phyloP scores from a whole-genome alignment of 2,888 invertebrate species.

The Caenorhabditis wallacei region DNA sequence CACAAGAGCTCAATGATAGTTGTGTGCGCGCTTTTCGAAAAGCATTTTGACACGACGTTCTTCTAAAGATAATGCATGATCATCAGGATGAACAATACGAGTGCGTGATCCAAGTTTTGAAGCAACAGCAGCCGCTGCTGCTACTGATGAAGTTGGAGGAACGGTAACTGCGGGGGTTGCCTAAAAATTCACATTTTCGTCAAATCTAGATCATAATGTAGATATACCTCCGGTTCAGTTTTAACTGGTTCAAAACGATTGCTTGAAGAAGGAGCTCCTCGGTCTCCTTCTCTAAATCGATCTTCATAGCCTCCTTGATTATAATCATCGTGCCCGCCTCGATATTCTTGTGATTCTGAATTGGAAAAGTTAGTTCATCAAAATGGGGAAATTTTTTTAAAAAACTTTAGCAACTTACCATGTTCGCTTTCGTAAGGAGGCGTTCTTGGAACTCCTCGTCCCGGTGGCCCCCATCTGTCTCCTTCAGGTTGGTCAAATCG shows the following conservation, averaged over 20 bases:
- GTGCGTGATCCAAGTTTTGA: slow-evolving; percentile 78
- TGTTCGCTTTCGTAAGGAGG: slow-evolving; percentile 59
- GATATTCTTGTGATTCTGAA: slow-evolving; percentile 37
- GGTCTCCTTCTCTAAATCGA: slow-evolving; percentile 48
- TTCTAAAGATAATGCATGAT: slow-evolving; percentile 89
- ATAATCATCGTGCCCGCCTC: slow-evolving; percentile 17
- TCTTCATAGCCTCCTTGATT: slow-evolving; percentile 45
- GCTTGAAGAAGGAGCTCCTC: slow-evolving; percentile 11
- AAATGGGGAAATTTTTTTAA: neutral
- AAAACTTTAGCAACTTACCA: slow-evolving; percentile 1
- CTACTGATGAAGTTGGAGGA: slow-evolving; percentile 6
- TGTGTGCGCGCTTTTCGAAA: slow-evolving; percentile 46
- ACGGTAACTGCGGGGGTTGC: neutral
- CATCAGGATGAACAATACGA: slow-evolving; percentile 94
- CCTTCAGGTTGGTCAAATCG: slow-evolving; percentile 57
- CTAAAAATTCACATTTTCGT: slow-evolving; percentile 21
- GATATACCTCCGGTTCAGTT: slow-evolving; percentile 43
- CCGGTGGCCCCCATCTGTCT: slow-evolving; percentile 24
- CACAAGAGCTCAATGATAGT: slow-evolving; percentile 40
- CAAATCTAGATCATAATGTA: no score
- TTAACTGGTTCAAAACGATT: slow-evolving; percentile 38
- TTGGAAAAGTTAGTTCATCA: neutral
- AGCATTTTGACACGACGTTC: slow-evolving; percentile 70
- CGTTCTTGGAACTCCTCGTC: slow-evolving; percentile 45
- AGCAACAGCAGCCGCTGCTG: slow-evolving; percentile 50